Evolutionary conservation across 1,140 invertebrate genomes (phyloP).

Genomic region (Alviniconcha marisindica): DNA sequence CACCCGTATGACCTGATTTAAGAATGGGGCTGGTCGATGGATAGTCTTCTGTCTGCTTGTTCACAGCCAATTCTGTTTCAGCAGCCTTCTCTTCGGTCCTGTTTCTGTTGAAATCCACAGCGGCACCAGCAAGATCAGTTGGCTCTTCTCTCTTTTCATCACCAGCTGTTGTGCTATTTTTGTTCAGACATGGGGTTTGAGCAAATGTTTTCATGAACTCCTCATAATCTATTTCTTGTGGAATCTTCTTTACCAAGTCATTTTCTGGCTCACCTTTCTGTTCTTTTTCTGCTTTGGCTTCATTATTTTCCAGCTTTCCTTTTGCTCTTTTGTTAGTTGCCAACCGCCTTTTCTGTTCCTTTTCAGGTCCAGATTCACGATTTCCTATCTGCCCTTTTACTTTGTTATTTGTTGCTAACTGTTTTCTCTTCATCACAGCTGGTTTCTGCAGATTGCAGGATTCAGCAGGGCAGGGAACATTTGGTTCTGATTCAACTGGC

Average conservation of each 20-base stretch:
- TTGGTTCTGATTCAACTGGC: no score
- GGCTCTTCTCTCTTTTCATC: neutral
- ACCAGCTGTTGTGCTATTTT: neutral
- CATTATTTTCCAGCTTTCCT: neutral
- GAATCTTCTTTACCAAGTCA: neutral
- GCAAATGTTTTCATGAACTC: slow-evolving; percentile 2
- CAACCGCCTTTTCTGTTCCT: neutral
- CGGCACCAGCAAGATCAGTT: neutral
- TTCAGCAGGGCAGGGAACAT: no score
- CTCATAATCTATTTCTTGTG: slow-evolving; percentile 31
- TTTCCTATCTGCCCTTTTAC: neutral
- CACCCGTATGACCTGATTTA: neutral
- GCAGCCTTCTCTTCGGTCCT: neutral
- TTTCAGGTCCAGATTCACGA: neutral
- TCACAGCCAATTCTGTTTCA: no score
- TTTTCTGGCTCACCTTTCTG: neutral
- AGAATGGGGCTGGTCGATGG: no score
- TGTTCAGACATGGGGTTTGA: neutral
- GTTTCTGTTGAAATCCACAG: neutral
- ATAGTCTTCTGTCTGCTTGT: no score
- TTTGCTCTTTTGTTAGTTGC: neutral
- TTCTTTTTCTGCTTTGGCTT: no score
- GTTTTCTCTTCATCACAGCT: neutral
- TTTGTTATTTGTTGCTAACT: neutral
- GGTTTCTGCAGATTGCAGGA: no score